Conservation (phyloP, 2,888 invertebrate species). For the Rotaria macrura region DNA sequence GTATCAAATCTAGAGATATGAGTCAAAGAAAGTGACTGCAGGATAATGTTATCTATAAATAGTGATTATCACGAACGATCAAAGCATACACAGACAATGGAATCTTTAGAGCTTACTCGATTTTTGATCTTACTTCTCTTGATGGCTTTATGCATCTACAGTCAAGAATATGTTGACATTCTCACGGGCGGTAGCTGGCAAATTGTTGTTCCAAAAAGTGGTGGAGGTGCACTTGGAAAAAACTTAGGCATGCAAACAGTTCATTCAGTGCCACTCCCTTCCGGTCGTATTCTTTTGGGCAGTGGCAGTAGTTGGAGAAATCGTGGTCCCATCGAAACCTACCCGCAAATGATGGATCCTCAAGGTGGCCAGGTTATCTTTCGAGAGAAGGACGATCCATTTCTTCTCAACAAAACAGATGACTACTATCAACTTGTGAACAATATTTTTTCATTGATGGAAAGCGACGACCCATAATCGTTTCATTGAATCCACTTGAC, state of each 20-base stretch:
- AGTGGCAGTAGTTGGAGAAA: neutral
- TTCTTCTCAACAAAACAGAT: neutral
- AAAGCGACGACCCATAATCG: no score
- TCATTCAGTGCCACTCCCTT: neutral
- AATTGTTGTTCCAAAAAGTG: neutral
- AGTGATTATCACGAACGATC: no score
- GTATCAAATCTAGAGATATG: no score
- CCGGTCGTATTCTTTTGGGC: neutral
- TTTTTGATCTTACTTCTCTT: no score
- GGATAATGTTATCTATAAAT: no score
- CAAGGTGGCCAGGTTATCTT: neutral
- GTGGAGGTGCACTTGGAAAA: neutral
- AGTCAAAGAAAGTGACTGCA: no score
- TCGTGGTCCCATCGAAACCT: neutral
- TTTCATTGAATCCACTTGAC: neutral
- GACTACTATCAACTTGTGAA: neutral
- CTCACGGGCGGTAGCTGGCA: neutral
- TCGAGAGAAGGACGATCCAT: neutral
- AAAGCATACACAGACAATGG: no score
- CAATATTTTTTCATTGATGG: neutral
- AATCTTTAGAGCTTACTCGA: no score
- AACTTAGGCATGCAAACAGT: neutral
- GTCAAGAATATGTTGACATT: no score
- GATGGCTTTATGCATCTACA: no score
- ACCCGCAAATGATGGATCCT: neutral